These are phyloP conservation scores for Proteles cristata DNA, from an alignment of 2,113 vertebrate genomes.

Conservation along the genomic window DNA sequence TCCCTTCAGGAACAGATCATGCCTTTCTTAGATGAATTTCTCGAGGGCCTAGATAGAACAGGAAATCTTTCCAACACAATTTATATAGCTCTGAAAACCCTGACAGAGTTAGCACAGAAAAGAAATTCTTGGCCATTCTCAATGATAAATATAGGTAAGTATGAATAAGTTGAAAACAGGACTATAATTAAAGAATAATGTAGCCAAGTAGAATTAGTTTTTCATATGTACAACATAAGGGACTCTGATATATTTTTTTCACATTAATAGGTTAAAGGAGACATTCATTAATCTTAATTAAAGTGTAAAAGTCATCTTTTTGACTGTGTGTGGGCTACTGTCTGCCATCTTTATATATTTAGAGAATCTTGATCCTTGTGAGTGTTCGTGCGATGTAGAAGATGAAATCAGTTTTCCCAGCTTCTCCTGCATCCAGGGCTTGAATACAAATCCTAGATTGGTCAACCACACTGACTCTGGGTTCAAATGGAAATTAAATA, in stretches of 20 bases:
- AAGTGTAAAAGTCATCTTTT: neutral
- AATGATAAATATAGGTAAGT: neutral
- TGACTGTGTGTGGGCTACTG: neutral
- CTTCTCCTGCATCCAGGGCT: neutral
- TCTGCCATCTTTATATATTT: neutral
- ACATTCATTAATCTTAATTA: neutral
- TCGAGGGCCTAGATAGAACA: neutral
- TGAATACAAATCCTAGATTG: neutral
- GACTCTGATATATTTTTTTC: neutral
- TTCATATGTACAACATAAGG: neutral
- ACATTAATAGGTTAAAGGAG: neutral
- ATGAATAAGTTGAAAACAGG: neutral
- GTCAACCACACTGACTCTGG: neutral
- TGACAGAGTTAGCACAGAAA: neutral
- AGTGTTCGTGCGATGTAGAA: neutral
- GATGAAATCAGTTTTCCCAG: neutral
- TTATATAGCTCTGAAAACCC: neutral
- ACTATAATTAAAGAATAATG: neutral
- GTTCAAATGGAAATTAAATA: neutral
- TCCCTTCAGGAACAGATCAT: conserved; percentile 19
- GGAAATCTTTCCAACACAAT: neutral
- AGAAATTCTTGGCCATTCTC: neutral
- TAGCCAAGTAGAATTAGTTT: neutral
- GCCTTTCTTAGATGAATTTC: neutral
- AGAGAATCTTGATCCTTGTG: neutral